Evolutionary conservation across 2,888 invertebrate genomes (phyloP).

Genomic region (Cataglyphis cursor): DNA sequence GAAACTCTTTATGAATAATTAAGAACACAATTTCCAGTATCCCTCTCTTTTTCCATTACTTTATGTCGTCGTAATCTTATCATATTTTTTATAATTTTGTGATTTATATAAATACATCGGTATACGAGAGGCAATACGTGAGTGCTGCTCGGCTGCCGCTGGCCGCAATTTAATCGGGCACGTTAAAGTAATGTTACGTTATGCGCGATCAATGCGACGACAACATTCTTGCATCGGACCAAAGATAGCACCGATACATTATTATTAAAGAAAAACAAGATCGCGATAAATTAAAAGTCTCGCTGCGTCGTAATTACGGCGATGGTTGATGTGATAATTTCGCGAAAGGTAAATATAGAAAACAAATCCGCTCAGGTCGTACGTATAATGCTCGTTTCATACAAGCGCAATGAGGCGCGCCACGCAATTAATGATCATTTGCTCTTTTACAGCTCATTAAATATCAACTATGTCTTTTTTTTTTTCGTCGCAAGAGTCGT

Average conservation of each 20-base stretch:
- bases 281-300: conserved; percentile 55
- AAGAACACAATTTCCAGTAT: conserved; percentile 11
- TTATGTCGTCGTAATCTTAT: background rate
- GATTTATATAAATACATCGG: conserved; percentile 36
- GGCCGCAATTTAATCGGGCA: conserved; percentile 45
- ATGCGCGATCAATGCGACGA: conserved; percentile 49
- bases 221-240: conserved; percentile 50
- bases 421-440: conserved; percentile 71
- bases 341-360: conserved; percentile 55
- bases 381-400: conserved; percentile 59
- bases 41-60: background rate
- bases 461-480: conserved; percentile 66
- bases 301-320: conserved; percentile 49
- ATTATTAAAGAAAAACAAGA: conserved; percentile 58
- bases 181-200: conserved; percentile 49
- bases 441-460: conserved; percentile 72
- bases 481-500: conserved; percentile 35
- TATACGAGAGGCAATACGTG: conserved; percentile 6
- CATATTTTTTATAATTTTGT: conserved; percentile 20
- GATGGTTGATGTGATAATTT: conserved; percentile 63
- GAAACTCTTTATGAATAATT: background rate
- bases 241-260: conserved; percentile 51
- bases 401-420: conserved; percentile 60
- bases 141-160: conserved; percentile 26
- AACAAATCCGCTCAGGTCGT: conserved; percentile 47